Evolutionary conservation across 2,113 vertebrate genomes (phyloP), one percentile per base, ranked within the genome.

Genomic region (Alces alces): DNA sequence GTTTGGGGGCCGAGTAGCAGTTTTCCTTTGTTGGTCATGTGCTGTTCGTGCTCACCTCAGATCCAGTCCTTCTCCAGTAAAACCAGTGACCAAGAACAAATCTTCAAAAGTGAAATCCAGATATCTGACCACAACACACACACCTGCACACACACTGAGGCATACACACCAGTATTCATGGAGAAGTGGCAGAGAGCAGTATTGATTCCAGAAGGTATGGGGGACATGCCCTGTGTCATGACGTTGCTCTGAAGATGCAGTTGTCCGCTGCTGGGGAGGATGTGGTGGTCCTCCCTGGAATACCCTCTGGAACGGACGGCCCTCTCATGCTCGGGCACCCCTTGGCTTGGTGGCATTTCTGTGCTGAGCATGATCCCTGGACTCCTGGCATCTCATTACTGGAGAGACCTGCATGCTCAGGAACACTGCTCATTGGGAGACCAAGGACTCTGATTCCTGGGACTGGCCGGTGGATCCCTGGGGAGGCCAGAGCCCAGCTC

Each of bases 101-200:
- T 6, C 25, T 86, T 95, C 15, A 90, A 85, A 61, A 89, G 82
- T 52, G 7, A 94, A 92, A 83, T 57, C 13, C 47, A 19, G 28
- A 4, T 39, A 91, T 87, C 25, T 64, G 39, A 54, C 23, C 17
- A 43, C 50, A 17, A 58, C 30, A 47, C 10, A 89, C 17, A 87
- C 1, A 6, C 15, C 4, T 8, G 6, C 12, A 30, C 33, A 10
- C 10, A 55, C 12, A 33, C 45, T 15, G 43, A n/a, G 4, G 7
- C 21, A 52, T 10, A 90, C 21, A 43, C 1, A 19, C 43, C 91
- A 45, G 0, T 66, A 79, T 43, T 33, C 28, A 12, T 28, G 58
- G 58, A 89, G 55, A 17, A 28, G 84, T 36, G 36, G 16, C 14
- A 9, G 61, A 91, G 52, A 58, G 19, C 9, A 76, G 10, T 50